Evolutionary conservation across 2,797 vertebrate species (phyloP), one percentile per base, ranked within the genome.

Genomic region (Pseudomugil gertrudae): DNA sequence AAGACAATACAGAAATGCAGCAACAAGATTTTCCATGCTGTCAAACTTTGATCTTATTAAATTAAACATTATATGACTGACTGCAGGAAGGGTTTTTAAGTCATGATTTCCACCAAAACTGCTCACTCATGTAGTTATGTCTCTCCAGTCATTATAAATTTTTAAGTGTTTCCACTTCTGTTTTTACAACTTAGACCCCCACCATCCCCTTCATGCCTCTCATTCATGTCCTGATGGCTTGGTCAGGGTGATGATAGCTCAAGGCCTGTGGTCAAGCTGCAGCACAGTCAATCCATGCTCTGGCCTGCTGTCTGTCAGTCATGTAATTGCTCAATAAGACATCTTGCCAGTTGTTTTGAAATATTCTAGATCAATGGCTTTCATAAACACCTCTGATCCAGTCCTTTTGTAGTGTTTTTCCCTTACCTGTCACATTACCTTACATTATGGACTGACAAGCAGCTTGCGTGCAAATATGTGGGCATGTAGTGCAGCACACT

Each of bases 351-450:
- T 66, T 11, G 50, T 45, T 61, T 67, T 24, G 13, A 76, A 62
- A 79, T 43, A 45, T 40, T 78, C 57, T 73, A 76, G 81, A 65
- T 79, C 56, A 69, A 63, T 76, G 52, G 76, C 78, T 73, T 87
- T 80, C 71, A 82, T 80, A 89, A 87, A 89, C 90, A 76, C 80
- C 83, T 86, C 74, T 74, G 59, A 43, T 70, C 64, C 66, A 64
- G 69, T 50, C 72, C 57, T 78, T 62, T 65, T 75, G 76, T 52
- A 69, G 64, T 81, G 78, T 74, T 80, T 32, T 84, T 77, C 63
- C 66, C 57, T 72, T 5, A 32, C 69, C 64, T 62, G 78, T 86
- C 80, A 66, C 53, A 63, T 87, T 84, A 89, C 84, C 85, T 86
- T 69, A 36, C 55, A 80, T 79, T 58, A 53, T 29, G 30, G 36